Evolutionary conservation across 2,797 vertebrate species (phyloP).

Genomic region (Hylomyscus alleni): DNA sequence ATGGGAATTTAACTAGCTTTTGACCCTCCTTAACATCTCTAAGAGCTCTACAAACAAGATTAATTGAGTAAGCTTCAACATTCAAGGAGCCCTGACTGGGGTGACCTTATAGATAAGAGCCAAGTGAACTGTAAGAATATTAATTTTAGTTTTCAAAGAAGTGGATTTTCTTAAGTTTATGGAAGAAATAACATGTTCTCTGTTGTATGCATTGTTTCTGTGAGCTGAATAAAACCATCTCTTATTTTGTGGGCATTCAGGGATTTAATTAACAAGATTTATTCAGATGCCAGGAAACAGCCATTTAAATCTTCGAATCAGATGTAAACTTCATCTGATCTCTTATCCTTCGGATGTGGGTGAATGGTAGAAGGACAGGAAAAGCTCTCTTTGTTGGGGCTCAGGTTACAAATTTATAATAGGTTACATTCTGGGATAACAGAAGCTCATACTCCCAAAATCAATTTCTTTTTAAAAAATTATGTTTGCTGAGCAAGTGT

Average conservation of each 20-base stretch:
- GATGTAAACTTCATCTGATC: slow-evolving; percentile 30
- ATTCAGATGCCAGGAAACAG: slow-evolving; percentile 54
- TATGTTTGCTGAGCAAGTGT: slow-evolving; percentile 39
- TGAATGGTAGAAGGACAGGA: slow-evolving; percentile 13
- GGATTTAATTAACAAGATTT: slow-evolving; percentile 67
- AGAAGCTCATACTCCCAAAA: not conserved
- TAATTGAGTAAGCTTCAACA: slow-evolving; percentile 80
- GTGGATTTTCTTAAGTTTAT: slow-evolving; percentile 54
- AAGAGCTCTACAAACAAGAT: slow-evolving; percentile 80
- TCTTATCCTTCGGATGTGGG: not conserved
- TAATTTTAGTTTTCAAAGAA: slow-evolving; percentile 77
- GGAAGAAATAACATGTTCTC: slow-evolving; percentile 64
- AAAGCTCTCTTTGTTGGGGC: not conserved
- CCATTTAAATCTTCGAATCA: slow-evolving; percentile 36
- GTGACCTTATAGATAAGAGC: slow-evolving; percentile 75
- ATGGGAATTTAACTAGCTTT: slow-evolving; percentile 56
- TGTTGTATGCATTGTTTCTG: slow-evolving; percentile 31
- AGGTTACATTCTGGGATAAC: not conserved
- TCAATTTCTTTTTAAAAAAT: not conserved
- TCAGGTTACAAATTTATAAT: not conserved
- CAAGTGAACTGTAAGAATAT: slow-evolving; percentile 71
- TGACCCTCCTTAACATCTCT: slow-evolving; percentile 80
- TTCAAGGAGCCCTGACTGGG: slow-evolving; percentile 65
- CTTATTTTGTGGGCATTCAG: slow-evolving; percentile 54
- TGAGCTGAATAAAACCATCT: slow-evolving; percentile 48